Conservation (phyloP, 2,888 invertebrate species). For the Heliconius sara region DNA sequence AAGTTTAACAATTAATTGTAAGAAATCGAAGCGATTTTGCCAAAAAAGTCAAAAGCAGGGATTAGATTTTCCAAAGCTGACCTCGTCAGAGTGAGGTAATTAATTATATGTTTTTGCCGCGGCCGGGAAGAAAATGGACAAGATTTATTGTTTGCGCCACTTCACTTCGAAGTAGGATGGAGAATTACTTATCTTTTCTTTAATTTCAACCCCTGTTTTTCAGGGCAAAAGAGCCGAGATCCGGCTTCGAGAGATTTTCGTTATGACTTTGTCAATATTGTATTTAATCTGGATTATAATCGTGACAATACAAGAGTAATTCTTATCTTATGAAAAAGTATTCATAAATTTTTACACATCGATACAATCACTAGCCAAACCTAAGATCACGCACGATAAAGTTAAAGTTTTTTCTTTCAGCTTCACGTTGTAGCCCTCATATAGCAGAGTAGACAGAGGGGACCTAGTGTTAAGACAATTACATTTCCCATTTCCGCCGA, state of each 20-base stretch:
- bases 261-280: slow-evolving; percentile 39
- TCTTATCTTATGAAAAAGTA: background rate
- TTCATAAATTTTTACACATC: background rate
- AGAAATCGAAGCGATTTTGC: slow-evolving; percentile 37
- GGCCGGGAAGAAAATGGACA: slow-evolving; percentile 61
- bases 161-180: slow-evolving; percentile 61
- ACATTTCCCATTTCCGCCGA: too few relatives aligned
- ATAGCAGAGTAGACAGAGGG: too few relatives aligned
- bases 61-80: slow-evolving; percentile 73
- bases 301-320: slow-evolving; percentile 1
- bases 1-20: slow-evolving; percentile 35
- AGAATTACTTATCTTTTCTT: slow-evolving; percentile 49
- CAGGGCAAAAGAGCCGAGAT: slow-evolving; percentile 41
- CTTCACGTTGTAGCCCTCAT: too few relatives aligned
- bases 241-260: slow-evolving; percentile 41
- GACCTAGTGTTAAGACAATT: too few relatives aligned
- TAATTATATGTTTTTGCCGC: slow-evolving; percentile 79
- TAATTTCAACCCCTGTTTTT: slow-evolving; percentile 47
- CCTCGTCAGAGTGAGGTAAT: slow-evolving; percentile 70
- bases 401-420: too few relatives aligned
- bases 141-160: slow-evolving; percentile 76
- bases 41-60: slow-evolving; percentile 77
- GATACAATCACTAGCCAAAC: background rate
- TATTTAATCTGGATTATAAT: slow-evolving; percentile 31
- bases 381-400: background rate